Evolutionary conservation across 30 jellyfish, hydroid and myxozoan genomes (phyloP), one percentile per base, ranked within the genome.

Genomic region (Pseudorhiza aurosa): DNA sequence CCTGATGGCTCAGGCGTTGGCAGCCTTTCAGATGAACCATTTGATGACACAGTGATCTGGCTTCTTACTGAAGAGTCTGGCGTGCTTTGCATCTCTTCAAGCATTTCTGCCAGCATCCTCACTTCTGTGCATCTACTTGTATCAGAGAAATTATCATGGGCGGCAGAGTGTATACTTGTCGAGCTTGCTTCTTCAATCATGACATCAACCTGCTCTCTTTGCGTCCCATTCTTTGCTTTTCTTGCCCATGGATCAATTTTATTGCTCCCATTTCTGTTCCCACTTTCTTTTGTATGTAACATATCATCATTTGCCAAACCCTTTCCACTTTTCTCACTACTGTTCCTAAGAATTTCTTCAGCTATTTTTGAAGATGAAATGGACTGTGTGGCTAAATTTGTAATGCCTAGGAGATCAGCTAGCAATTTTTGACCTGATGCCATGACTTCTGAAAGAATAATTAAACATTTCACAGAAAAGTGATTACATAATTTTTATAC

Each of bases 1-100:
- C 88, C 88, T 75, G 88, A 25, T 8, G 88, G 70, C 2, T 75
- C 79, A 1, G 88, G 88, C 35, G 77, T 58, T 19, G 68, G 79
- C 4, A 31, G 72, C 18, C 74, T 59, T 59, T 44, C 89, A 17
- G 68, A 44, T 39, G 78, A 64, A 77, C 59, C 43, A 0, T 9
- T 22, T 0, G 82, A 22, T n/a, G 68, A 17, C 8, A 4, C 59
- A 8, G 9, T 31, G 19, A 24, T 28, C 24, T 53, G 67, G 58
- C 75, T 47, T n/a, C 8, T 39, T 7, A 2, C 27, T 37, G 79
- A 75, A 24, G 87, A 29, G 27, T 19, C 65, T 17, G 36, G 19
- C 15, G 75, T 21, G 28, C 46, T 58, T n/a, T 26, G 22, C 9
- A 35, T 29, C 40, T 56, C 77, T 24, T 9, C 17, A 55, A 75